phyloP scores from a whole-genome alignment of 2,113 vertebrate genomes.

The Sisor rabdophorus region DNA sequence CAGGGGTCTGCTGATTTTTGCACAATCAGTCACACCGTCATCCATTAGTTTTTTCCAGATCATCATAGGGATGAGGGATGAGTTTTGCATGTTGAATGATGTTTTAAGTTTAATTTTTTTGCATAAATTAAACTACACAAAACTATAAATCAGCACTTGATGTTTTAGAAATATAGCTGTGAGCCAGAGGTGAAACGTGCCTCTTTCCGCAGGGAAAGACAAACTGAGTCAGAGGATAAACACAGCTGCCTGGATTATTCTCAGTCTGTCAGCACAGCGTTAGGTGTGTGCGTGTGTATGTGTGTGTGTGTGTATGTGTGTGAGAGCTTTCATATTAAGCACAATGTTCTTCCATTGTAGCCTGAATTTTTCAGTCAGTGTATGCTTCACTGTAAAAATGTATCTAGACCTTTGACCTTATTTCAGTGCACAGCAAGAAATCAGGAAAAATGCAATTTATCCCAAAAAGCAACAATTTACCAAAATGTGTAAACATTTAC shows the following conservation, averaged over 20 bases:
- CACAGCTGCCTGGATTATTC: constrained; percentile 62
- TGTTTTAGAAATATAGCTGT: neutral
- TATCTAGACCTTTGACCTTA: neutral
- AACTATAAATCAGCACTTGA: neutral
- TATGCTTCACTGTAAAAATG: neutral
- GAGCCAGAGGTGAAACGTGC: neutral
- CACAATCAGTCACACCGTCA: too few relatives aligned
- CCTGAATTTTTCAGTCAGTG: neutral
- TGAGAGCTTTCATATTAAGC: neutral
- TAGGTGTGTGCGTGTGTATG: constrained; percentile 9
- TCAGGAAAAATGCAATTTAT: neutral
- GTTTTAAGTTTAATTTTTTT: too few relatives aligned
- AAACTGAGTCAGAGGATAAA: constrained; percentile 59
- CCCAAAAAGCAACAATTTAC: constrained; percentile 15
- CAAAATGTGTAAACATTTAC: constrained; percentile 25
- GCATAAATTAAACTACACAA: too few relatives aligned
- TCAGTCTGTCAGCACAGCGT: constrained; percentile 30
- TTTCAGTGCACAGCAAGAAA: neutral
- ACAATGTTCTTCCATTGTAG: neutral
- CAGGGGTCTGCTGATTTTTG: neutral
- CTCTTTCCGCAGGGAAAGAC: constrained; percentile 20
- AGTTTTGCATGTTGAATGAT: too few relatives aligned
- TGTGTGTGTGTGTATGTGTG: neutral
- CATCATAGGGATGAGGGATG: too few relatives aligned
- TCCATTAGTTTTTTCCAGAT: too few relatives aligned